These are phyloP conservation scores for Cyphomyrus discorhynchus DNA, from an alignment of 2,113 vertebrate genomes.

Conservation along the genomic window DNA sequence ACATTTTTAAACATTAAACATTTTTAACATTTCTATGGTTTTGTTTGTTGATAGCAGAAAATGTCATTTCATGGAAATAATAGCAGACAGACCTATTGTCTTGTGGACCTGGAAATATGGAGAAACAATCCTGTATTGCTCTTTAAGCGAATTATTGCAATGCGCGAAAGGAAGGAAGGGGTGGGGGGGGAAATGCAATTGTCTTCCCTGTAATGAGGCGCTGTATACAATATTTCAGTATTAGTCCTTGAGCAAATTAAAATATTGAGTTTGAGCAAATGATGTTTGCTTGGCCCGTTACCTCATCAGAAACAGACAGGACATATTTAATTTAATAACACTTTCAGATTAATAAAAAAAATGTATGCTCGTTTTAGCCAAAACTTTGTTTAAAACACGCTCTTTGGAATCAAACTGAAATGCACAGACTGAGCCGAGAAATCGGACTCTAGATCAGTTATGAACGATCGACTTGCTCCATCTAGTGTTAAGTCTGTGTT, in stretches of 20 bases:
- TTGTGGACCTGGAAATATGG: neutral
- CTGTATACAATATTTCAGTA: conserved; percentile 22
- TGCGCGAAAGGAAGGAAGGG: conserved; percentile 17
- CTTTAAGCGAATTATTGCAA: conserved; percentile 4
- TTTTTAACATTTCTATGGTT: neutral
- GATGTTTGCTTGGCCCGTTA: neutral
- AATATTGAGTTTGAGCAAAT: conserved; percentile 10
- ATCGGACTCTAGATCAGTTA: neutral
- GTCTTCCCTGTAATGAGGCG: conserved; percentile 12
- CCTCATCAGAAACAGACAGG: neutral
- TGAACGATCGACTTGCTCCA: conserved; percentile 15
- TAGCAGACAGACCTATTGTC: neutral
- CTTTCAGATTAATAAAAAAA: neutral
- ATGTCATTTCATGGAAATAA: neutral
- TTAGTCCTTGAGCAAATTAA: conserved; percentile 22
- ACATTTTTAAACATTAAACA: neutral
- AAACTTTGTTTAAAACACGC: neutral
- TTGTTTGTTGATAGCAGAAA: neutral
- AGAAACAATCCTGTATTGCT: neutral
- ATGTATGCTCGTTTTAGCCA: neutral
- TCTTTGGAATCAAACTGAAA: neutral
- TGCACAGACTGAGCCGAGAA: neutral
- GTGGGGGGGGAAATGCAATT: conserved; percentile 26
- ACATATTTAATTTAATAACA: neutral
- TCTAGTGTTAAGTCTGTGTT: conserved; percentile 10